Evolutionary conservation across 2,113 vertebrate species (phyloP), one percentile per base, ranked within the genome.

Genomic region (Pygathrix nemaeus): DNA sequence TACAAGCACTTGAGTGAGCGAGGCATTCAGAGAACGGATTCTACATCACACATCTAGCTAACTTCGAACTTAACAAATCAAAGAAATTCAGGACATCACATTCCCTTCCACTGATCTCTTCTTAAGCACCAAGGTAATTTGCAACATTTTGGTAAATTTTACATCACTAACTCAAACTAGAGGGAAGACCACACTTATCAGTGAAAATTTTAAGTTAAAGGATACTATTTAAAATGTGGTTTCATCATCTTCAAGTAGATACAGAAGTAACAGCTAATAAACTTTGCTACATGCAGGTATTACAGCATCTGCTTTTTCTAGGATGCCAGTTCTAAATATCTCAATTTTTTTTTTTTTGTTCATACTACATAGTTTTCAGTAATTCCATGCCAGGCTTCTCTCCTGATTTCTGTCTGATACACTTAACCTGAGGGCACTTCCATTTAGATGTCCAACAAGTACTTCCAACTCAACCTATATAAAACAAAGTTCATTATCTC

Each of bases 1-100:
- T 97, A 96, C 52, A 98, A 61, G 80, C 59, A 86, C 13, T 43
- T 61, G 25, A 86, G 83, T 98, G 82, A 98, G 45, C 86, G 40
- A 43, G 30, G 35, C 23, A n/a, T 23, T 55, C 35, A 21, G 27
- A 52, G 38, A 83, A 59, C 35, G 48, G 32, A 40, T 52, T 70
- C 57, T 43, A 48, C 32, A 88, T 52, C 0, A 72, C 9, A 68
- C 2, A 21, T 40, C 43, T 55, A n/a, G 23, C 55, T 64, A 55
- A 64, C 21, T 4, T 7, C 14, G 18, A 13, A 59, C 73, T 80
- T 14, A 78, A 48, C 66, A 32, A 93, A 16, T 76, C 21, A 17
- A 64, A 64, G 27, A 64, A 64, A 64, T 66, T 48, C 8, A 17
- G 17, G 76, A 57, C 25, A 23, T 55, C 40, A 57, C 8, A 27